Conservation (phyloP, 2,888 invertebrate species). For the Acanthoscelides obtectus region DNA sequence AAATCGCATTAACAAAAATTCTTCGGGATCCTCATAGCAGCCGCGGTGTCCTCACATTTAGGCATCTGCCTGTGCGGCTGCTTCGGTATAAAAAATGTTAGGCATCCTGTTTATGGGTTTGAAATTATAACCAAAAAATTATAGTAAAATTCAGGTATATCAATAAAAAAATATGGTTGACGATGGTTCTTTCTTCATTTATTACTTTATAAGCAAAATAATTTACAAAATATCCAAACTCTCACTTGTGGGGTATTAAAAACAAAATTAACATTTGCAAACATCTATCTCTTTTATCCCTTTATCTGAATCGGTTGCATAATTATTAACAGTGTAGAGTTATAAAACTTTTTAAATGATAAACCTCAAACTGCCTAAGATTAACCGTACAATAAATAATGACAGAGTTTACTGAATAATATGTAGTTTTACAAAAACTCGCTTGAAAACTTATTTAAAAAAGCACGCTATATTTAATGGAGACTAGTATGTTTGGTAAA, state of each 20-base stretch:
- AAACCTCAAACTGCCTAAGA: not conserved
- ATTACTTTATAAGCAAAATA: not conserved
- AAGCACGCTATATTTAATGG: slow-evolving; percentile 18
- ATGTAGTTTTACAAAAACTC: not conserved
- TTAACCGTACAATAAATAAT: not conserved
- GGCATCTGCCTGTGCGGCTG: too few species aligned
- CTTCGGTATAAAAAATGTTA: too few species aligned
- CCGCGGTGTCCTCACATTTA: too few species aligned
- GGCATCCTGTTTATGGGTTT: too few species aligned
- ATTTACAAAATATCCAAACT: not conserved
- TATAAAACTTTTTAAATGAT: not conserved
- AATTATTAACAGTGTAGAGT: not conserved
- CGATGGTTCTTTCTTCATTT: not conserved
- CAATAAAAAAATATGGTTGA: not conserved
- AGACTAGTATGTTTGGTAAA: slow-evolving; percentile 28
- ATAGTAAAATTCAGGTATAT: not conserved
- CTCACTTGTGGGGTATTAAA: not conserved
- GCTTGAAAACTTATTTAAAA: slow-evolving; percentile 7
- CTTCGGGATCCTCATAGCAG: too few species aligned
- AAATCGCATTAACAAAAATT: too few species aligned
- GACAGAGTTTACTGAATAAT: not conserved
- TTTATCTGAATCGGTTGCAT: not conserved
- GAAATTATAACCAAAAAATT: too few species aligned
- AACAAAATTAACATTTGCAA: not conserved
- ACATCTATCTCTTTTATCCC: not conserved